These are phyloP conservation scores for Tortrix viridana DNA, from an alignment of 2,888 invertebrate genomes.

Conservation along the genomic window DNA sequence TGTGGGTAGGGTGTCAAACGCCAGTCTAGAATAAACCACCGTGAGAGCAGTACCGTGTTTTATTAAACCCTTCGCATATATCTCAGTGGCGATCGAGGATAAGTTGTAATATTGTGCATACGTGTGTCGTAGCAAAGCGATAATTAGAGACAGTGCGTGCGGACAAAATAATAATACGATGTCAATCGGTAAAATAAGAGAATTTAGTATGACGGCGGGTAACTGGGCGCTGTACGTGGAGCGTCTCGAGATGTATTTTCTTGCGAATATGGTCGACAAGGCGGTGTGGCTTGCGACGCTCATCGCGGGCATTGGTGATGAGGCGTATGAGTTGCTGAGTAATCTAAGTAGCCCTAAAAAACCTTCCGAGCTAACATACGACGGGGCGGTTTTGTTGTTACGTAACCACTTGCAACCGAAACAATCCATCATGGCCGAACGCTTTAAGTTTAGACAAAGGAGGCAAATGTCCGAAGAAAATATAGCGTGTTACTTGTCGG, in stretches of 20 bases:
- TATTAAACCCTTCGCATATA: no score
- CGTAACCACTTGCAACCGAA: background rate
- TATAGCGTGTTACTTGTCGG: background rate
- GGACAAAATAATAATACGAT: background rate
- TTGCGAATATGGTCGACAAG: background rate
- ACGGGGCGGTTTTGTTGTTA: background rate
- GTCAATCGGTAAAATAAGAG: background rate
- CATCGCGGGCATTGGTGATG: background rate
- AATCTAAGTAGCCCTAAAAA: conserved; percentile 5
- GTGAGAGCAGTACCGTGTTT: no score
- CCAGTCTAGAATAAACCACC: no score
- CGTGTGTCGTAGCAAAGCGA: no score
- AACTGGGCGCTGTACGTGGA: conserved; percentile 1
- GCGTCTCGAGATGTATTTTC: background rate
- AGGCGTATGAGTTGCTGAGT: conserved; percentile 1
- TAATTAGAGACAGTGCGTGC: background rate
- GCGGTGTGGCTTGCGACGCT: background rate
- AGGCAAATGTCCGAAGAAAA: background rate
- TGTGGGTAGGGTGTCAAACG: no score
- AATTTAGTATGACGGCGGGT: background rate
- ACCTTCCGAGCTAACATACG: background rate
- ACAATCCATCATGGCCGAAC: background rate
- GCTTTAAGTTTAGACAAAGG: background rate
- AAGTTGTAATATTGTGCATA: no score
- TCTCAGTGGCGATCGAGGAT: no score